These are phyloP conservation scores for Trileptium ribeirensis DNA, from an alignment of 2,888 invertebrate species.

Conservation along the genomic window DNA sequence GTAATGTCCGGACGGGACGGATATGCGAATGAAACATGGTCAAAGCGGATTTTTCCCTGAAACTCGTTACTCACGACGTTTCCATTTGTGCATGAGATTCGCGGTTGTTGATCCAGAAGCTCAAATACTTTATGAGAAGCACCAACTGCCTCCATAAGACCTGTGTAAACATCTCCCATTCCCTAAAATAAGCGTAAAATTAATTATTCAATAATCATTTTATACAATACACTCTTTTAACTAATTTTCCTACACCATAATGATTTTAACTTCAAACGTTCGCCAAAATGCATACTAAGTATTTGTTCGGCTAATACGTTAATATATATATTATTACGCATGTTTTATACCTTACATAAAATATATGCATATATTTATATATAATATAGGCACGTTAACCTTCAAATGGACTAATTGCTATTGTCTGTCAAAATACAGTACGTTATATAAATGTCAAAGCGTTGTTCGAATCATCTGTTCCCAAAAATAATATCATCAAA, in stretches of 20 bases:
- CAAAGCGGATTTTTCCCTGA: conserved; percentile 65
- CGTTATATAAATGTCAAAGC: too few relatives aligned
- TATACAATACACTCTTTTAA: background rate
- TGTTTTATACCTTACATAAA: too few relatives aligned
- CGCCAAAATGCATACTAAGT: too few relatives aligned
- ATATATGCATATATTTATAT: too few relatives aligned
- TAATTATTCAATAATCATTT: background rate
- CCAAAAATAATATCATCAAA: too few relatives aligned
- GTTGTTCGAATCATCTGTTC: too few relatives aligned
- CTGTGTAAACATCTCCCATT: conserved; percentile 52
- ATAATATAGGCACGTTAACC: too few relatives aligned
- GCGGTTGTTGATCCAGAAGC: conserved; percentile 52
- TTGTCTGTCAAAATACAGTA: too few relatives aligned
- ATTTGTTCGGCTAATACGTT: too few relatives aligned
- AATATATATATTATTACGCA: too few relatives aligned
- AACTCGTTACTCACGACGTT: conserved; percentile 59
- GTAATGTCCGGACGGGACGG: conserved; percentile 69
- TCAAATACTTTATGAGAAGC: conserved; percentile 53
- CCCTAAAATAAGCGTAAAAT: conserved; percentile 40
- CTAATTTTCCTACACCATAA: background rate
- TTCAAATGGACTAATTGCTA: too few relatives aligned
- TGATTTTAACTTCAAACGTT: too few relatives aligned
- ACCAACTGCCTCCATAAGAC: conserved; percentile 54
- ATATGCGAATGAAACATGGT: conserved; percentile 70
- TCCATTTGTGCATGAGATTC: conserved; percentile 33